Evolutionary conservation across 2,113 vertebrate genomes (phyloP), one percentile per base, ranked within the genome.

Genomic region (Halichoeres trimaculatus): DNA sequence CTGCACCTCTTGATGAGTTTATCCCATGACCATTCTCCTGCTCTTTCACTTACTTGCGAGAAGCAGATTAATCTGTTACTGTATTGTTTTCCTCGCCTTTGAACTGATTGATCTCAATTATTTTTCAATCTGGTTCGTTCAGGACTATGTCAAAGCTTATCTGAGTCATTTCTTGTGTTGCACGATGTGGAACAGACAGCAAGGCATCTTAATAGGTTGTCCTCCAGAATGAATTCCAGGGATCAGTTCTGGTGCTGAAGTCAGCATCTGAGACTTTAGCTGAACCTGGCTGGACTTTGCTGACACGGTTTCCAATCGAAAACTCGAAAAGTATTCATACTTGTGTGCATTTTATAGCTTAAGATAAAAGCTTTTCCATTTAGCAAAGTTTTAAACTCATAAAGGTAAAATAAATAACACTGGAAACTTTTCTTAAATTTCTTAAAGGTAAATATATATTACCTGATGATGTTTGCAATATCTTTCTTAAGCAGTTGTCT

Each of bases 241-340:
- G 38, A 64, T 59, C 2, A 23, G 48, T 41, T n/a, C 40, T 36
- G 11, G 30, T 58, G 69, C 66, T 59, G 64, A 57, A 71, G 65
- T 75, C 56, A 73, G 61, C 56, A 70, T 61, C 22, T 61, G 35
- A 20, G 40, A 52, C 34, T 35, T 41, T 30, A 36, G 43, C 8
- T 12, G 10, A 75, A 55, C 35, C 55, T 57, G 48, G 55, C 10
- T 67, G 51, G 69, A 77, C 45, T 24, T 45, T 66, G 50, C 54
- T 26, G 10, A 69, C 53, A 69, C 62, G 65, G 74, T 30, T 71
- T 62, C 66, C 59, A 59, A 50, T 50, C 35, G 50, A 65, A 63
- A 83, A 61, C 63, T 47, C 58, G 26, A 40, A 26, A 35, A 12
- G 30, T 30, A 30, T 30, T 3, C 3, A 30, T 30, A 6, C 3